Percentiles rank a stretch among this genome's conserved stretches.
These are phyloP conservation scores for Erpornis zantholeuca DNA, from an alignment of 2,113 vertebrate species.

Conservation along the genomic window DNA sequence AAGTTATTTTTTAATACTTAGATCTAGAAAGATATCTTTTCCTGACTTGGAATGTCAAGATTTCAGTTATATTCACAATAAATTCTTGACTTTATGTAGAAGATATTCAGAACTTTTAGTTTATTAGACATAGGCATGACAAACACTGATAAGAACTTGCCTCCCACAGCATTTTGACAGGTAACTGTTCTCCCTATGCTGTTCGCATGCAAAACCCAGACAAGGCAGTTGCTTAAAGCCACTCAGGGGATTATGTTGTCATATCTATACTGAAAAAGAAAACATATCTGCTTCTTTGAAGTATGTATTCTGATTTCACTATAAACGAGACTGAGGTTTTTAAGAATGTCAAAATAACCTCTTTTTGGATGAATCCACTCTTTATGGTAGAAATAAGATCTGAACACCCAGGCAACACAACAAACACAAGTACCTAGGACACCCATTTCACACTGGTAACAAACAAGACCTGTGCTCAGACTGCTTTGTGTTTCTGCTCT, in stretches of 20 bases:
- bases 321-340: neutral
- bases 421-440: neutral
- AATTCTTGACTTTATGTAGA: neutral
- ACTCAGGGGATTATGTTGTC: neutral
- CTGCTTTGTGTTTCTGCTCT: neutral
- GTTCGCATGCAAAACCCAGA: neutral
- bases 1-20: neutral
- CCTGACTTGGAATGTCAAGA: neutral
- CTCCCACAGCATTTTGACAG: neutral
- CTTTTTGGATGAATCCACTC: neutral
- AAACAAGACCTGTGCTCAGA: neutral
- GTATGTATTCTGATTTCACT: neutral
- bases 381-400: neutral
- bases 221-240: neutral
- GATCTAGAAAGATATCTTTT: neutral
- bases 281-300: neutral
- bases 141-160: neutral
- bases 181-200: neutral
- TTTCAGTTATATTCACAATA: neutral
- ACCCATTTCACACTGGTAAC: neutral
- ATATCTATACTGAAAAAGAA: neutral
- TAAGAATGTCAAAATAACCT: neutral
- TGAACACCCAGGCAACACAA: neutral
- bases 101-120: neutral
- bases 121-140: neutral